Conservation (phyloP, 2,888 invertebrate species). For the Entomobrya proxima region DNA sequence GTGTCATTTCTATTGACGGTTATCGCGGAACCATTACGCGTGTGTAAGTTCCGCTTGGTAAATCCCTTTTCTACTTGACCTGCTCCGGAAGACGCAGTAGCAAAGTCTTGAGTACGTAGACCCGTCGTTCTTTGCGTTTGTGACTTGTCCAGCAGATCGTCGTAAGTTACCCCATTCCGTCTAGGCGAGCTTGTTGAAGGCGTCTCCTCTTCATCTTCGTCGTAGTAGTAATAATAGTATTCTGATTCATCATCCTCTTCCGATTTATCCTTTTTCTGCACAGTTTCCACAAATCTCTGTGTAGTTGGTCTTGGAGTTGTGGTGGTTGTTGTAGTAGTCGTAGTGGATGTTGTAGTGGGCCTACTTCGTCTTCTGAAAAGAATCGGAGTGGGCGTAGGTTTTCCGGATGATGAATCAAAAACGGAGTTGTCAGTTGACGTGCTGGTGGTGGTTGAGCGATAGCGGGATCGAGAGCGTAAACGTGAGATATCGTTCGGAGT, state of each 20-base stretch:
- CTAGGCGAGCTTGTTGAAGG: background rate
- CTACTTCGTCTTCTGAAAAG: constrained; percentile 49
- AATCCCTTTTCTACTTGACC: constrained; percentile 62
- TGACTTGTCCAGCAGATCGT: constrained; percentile 68
- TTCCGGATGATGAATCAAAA: constrained; percentile 34
- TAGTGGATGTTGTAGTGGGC: constrained; percentile 54
- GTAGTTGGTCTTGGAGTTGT: constrained; percentile 63
- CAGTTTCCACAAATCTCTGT: background rate
- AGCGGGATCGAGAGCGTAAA: constrained; percentile 60
- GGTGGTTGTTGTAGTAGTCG: constrained; percentile 59
- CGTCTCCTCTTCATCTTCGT: constrained; percentile 84
- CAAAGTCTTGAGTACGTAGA: constrained; percentile 56
- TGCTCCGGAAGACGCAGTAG: constrained; percentile 28
- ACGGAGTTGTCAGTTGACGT: constrained; percentile 42
- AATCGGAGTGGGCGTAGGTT: constrained; percentile 54
- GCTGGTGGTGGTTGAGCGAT: constrained; percentile 59
- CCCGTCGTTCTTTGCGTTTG: constrained; percentile 64
- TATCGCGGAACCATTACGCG: constrained; percentile 24
- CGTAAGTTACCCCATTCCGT: background rate
- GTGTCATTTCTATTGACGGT: background rate
- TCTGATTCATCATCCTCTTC: constrained; percentile 67
- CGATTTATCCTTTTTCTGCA: background rate
- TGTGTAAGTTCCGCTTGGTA: constrained; percentile 69
- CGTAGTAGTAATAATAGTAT: constrained; percentile 76
- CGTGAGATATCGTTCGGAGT: constrained; percentile 40